These are phyloP conservation scores for Andrena trimmerana DNA, from an alignment of 2,888 invertebrate genomes.

Conservation along the genomic window DNA sequence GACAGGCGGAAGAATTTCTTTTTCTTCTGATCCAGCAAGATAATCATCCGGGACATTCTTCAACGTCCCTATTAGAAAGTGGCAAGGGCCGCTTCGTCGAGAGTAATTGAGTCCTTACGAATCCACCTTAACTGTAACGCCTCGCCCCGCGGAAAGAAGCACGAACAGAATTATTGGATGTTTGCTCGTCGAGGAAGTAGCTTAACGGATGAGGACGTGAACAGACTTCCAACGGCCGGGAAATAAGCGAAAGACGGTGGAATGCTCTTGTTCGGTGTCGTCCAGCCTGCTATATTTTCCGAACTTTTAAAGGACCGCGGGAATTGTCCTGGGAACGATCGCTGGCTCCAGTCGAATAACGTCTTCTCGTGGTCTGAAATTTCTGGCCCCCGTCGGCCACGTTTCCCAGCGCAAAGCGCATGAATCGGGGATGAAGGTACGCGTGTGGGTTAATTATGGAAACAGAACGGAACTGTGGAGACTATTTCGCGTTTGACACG, in stretches of 20 bases:
- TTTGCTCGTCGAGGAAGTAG: constrained; percentile 73
- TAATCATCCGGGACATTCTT: constrained; percentile 25
- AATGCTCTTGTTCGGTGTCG: constrained; percentile 42
- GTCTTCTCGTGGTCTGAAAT: constrained; percentile 7
- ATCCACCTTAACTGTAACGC: constrained; percentile 67
- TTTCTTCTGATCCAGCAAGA: neutral
- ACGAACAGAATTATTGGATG: constrained; percentile 76
- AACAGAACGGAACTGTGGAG: neutral
- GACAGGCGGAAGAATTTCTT: neutral
- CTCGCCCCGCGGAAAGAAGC: constrained; percentile 63
- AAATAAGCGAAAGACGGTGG: constrained; percentile 62
- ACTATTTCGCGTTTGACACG: neutral
- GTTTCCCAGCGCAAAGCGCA: neutral
- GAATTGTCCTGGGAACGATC: constrained; percentile 55
- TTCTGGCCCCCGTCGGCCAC: neutral
- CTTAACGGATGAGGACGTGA: constrained; percentile 76
- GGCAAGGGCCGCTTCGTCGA: constrained; percentile 20
- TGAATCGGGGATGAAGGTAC: neutral
- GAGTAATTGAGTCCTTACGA: constrained; percentile 63
- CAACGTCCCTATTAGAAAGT: constrained; percentile 38
- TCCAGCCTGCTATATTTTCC: constrained; percentile 51
- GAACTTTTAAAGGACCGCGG: constrained; percentile 49
- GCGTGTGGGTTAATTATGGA: neutral
- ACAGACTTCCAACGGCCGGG: constrained; percentile 62
- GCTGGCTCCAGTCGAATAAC: constrained; percentile 16